Conservation (phyloP, 2,888 invertebrate species). For the Eupeodes luniger region DNA sequence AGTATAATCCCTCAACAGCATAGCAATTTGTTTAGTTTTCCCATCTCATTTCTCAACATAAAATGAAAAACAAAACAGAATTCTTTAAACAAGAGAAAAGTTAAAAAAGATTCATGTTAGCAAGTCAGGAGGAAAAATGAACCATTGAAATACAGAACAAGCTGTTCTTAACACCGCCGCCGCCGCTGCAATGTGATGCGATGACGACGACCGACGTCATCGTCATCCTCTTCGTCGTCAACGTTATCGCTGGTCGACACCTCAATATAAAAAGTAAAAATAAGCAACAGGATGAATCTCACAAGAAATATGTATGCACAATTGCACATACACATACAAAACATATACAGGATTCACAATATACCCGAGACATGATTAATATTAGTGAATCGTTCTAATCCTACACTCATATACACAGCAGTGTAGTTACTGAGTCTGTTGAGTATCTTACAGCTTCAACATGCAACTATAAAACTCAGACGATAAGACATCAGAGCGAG, state of each 20-base stretch:
- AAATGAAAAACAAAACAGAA: constrained; percentile 11
- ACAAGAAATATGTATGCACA: constrained; percentile 3
- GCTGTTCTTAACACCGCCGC: constrained; percentile 1
- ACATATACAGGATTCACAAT: neutral
- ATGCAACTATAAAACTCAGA: neutral
- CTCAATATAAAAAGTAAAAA: neutral
- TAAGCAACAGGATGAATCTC: constrained; percentile 60
- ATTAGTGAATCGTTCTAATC: constrained; percentile 65
- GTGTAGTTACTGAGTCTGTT: neutral
- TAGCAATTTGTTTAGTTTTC: constrained; percentile 63
- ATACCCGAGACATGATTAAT: constrained; percentile 49
- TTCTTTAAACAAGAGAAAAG: constrained; percentile 18
- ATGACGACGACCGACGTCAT: too few relatives aligned
- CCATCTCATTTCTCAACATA: constrained; percentile 13
- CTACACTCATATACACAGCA: constrained; percentile 47
- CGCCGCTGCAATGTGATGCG: too few relatives aligned
- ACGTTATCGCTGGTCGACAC: neutral
- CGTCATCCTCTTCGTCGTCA: neutral
- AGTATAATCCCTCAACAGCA: constrained; percentile 48
- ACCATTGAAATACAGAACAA: constrained; percentile 48
- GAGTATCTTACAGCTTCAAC: neutral
- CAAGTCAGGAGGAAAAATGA: constrained; percentile 53
- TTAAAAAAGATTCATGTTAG: constrained; percentile 43
- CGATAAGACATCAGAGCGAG: constrained; percentile 1
- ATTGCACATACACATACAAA: neutral